These are phyloP conservation scores for Crypturellus tataupa DNA, from an alignment of 2,797 vertebrate species.

Conservation along the genomic window DNA sequence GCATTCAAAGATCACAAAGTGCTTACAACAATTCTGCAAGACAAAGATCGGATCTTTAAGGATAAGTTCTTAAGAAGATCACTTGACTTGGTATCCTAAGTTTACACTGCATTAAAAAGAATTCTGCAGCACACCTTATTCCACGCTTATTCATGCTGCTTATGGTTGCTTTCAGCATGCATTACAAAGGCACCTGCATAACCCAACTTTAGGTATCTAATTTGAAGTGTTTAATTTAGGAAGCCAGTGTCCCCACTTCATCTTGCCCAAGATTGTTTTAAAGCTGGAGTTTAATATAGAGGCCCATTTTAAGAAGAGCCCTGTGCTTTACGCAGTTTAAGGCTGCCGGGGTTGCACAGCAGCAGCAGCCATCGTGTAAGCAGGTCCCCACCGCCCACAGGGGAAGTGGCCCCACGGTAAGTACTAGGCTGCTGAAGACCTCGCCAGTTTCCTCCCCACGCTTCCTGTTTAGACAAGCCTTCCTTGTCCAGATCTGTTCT, in stretches of 20 bases:
- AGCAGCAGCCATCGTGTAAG: background rate
- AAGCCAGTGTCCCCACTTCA: background rate
- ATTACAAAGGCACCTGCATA: background rate
- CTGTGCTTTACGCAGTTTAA: background rate
- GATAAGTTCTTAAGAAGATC: rapidly evolving
- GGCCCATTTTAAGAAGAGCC: background rate
- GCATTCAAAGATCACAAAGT: background rate
- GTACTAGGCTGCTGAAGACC: background rate
- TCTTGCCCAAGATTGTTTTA: background rate
- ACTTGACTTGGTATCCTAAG: background rate
- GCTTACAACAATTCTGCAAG: background rate
- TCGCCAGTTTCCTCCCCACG: background rate
- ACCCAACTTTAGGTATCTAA: background rate
- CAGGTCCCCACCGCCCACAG: rapidly evolving
- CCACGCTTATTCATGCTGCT: background rate
- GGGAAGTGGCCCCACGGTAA: background rate
- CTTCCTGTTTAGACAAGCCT: background rate
- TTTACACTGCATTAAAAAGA: background rate
- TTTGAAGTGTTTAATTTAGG: background rate
- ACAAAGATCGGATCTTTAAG: background rate
- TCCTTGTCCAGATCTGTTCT: background rate
- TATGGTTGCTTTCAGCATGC: background rate
- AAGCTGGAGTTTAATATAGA: background rate
- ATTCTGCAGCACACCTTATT: background rate
- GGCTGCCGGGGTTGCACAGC: background rate